Base-by-base conservation (phyloP, 2,888 invertebrate genomes). In the Leucophenga montana region DNA sequence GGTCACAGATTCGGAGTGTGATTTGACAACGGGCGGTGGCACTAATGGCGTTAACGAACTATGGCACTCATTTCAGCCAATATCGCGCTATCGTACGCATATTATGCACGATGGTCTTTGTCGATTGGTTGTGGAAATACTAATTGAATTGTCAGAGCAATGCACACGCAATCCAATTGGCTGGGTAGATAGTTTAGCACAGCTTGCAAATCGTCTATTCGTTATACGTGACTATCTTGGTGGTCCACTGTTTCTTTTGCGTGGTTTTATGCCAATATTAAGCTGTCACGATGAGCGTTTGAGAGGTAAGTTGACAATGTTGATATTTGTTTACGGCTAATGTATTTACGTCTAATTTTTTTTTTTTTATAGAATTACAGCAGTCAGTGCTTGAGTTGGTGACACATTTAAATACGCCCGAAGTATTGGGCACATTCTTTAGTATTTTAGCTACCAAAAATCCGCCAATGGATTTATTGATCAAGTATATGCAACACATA, bases 361-460 rank as follows among this genome's bases (percentile, higher is more conserved):
- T 48, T 31, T 46, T 56, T 31, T 39, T 22, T 11, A 27, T 85
- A 93, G 94, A 93, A 71, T 87, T 94, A 16, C 94, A 93, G 76
- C 90, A 91, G 77, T 91, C 92, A 62, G 90, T 93, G 66, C 86
- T 94, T 54, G 92, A 93, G 84, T 89, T 94, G 64, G 90, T 94
- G 53, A 89, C 89, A 16, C 86, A 89, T 62, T 72, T 89, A 1
- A 88, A 88, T 71, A 85, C 88, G 0, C 88, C 89, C 0, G 88
- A 89, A 65, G 81, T 85, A 1, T 87, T 94, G 71, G 89, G 91
- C 6, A 89, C 90, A 14, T 92, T 92, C 82, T 89, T 94, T 70
- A 89, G 90, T 27, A 90, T 93, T 75, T 90, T 93, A 80, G 91
- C 92, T 75, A 89, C 88, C 14, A 85, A 89, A 46, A 87, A 89